A percentile compares a stretch with the other conserved stretches of the same genome.
Evolutionary conservation across 2,113 vertebrate species (phyloP).

Genomic region (Sarotherodon lohbergeri): DNA sequence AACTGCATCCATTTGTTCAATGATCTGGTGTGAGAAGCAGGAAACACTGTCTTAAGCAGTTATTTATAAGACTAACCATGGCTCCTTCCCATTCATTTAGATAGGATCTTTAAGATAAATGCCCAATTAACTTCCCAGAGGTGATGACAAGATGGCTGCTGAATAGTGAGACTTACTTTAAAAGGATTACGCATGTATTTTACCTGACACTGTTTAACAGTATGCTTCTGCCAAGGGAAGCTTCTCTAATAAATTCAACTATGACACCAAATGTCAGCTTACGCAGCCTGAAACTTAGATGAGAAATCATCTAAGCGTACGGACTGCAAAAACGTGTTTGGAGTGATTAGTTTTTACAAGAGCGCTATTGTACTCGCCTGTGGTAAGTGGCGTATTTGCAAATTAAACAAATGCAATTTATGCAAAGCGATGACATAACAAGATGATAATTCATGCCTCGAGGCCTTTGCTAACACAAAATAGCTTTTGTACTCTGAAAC

Average conservation of each 20-base stretch:
- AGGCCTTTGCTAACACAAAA: slow-evolving; percentile 1
- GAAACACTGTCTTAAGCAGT: background rate
- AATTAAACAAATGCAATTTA: slow-evolving; percentile 24
- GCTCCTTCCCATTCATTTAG: background rate
- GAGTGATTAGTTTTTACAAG: background rate
- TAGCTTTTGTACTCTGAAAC: background rate
- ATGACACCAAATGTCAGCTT: background rate
- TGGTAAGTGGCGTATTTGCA: slow-evolving; percentile 10
- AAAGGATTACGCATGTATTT: background rate
- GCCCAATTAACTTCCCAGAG: background rate
- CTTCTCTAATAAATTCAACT: background rate
- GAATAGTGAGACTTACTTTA: background rate
- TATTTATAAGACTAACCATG: background rate
- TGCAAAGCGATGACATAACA: slow-evolving; percentile 17
- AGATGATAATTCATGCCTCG: slow-evolving; percentile 12
- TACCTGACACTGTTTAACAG: background rate
- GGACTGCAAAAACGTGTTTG: background rate
- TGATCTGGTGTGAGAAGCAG: background rate
- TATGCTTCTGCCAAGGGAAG: background rate
- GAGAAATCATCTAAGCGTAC: background rate
- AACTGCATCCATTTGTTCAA: background rate
- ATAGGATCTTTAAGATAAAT: background rate
- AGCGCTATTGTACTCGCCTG: background rate
- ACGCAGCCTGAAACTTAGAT: background rate
- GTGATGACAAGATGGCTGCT: background rate